These are phyloP conservation scores for Cyclophora albipunctata DNA, from an alignment of 2,888 invertebrate species.

Conservation along the genomic window DNA sequence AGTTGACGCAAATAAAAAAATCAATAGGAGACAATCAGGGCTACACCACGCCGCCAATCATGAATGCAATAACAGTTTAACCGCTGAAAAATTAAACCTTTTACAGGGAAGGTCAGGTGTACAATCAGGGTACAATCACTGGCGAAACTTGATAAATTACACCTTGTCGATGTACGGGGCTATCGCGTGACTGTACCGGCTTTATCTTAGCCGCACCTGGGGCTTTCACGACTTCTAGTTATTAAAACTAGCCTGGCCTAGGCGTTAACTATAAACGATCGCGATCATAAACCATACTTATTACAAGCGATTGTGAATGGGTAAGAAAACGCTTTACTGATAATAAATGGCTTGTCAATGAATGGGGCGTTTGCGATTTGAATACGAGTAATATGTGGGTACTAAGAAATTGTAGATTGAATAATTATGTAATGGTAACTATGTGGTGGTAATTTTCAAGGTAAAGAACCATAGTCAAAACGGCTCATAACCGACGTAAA, in stretches of 20 bases:
- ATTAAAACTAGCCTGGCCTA: constrained; percentile 22
- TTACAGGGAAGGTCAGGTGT: constrained; percentile 13
- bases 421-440: no score
- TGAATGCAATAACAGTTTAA: constrained; percentile 14
- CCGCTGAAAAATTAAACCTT: constrained; percentile 11
- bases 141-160: constrained; percentile 19
- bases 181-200: constrained; percentile 40
- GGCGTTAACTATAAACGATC: constrained; percentile 10
- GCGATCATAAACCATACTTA: constrained; percentile 13
- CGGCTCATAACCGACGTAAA: no score
- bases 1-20: constrained; percentile 5
- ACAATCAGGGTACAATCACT: not conserved
- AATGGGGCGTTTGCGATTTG: no score
- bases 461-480: no score
- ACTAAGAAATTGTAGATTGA: no score
- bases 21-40: constrained; percentile 10
- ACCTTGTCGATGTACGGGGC: constrained; percentile 34
- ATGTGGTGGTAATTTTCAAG: no score
- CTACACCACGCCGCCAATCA: constrained; percentile 9
- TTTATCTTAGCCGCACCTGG: constrained; percentile 50
- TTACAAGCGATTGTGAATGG: constrained; percentile 1
- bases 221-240: constrained; percentile 29
- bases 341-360: no score
- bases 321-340: no score
- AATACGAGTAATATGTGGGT: no score